A percentile compares a stretch with the other conserved stretches of the same genome.
Evolutionary conservation across 2,113 vertebrate species (phyloP).

Genomic region (Campylorhamphus procurvoides): DNA sequence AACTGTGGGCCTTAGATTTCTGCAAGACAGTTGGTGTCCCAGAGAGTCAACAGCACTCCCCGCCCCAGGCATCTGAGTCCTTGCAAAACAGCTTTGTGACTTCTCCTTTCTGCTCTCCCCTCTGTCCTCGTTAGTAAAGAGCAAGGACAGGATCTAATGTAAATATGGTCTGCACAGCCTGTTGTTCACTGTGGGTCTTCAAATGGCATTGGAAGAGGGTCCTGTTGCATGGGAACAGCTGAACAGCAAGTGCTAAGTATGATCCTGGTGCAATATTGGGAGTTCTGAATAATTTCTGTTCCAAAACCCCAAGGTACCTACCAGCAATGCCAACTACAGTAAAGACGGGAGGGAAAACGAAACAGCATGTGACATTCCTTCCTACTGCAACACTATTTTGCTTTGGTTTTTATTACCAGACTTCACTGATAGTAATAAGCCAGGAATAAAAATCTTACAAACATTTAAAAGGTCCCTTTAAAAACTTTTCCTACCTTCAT

Average conservation of each 20-base stretch:
- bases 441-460: neutral
- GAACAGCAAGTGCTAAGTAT: neutral
- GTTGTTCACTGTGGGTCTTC: neutral
- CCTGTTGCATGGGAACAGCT: neutral
- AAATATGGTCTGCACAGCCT: neutral
- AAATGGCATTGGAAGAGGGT: neutral
- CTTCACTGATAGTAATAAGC: neutral
- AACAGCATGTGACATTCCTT: neutral
- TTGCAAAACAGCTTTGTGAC: neutral
- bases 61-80: rapidly evolving
- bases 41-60: neutral
- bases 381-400: neutral
- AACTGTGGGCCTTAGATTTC: neutral
- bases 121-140: neutral
- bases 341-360: neutral
- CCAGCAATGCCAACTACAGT: neutral
- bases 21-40: neutral
- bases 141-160: neutral
- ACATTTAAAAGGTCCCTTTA: neutral
- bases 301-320: neutral
- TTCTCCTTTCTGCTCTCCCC: neutral
- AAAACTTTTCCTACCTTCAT: neutral
- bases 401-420: neutral
- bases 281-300: neutral
- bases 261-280: neutral